phyloP scores from a whole-genome alignment of 2,888 invertebrate species.

The Orthonevra nobilis region DNA sequence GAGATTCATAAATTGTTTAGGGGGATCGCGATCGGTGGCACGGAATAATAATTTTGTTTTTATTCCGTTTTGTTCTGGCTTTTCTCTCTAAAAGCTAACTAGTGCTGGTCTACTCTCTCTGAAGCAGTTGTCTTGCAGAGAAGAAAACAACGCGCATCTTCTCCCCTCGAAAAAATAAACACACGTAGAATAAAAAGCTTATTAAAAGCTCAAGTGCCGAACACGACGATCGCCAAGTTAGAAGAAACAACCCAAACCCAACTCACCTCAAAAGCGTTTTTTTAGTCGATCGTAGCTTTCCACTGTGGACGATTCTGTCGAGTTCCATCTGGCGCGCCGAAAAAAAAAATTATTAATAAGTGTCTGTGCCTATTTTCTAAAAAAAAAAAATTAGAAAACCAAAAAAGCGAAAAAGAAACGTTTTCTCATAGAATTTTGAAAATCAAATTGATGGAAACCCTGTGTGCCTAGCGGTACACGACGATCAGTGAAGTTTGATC shows the following conservation, averaged over 20 bases:
- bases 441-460: background rate
- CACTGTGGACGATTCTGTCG: constrained; percentile 38
- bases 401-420: no score
- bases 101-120: constrained; percentile 21
- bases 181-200: constrained; percentile 9
- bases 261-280: constrained; percentile 66
- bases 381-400: no score
- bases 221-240: no score
- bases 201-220: constrained; percentile 39
- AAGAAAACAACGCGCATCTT: background rate
- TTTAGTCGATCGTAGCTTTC: constrained; percentile 66
- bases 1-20: background rate
- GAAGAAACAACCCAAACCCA: no score
- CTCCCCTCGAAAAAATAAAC: constrained; percentile 9
- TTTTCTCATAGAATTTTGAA: constrained; percentile 17
- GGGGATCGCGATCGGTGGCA: constrained; percentile 32
- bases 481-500: background rate
- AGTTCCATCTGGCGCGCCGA: background rate
- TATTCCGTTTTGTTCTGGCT: constrained; percentile 17
- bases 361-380: constrained; percentile 22
- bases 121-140: background rate
- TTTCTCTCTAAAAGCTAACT: background rate
- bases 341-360: constrained; percentile 18
- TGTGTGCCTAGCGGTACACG: constrained; percentile 13
- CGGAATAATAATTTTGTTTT: constrained; percentile 40